A percentile compares a stretch with the other conserved stretches of the same genome.
These are phyloP conservation scores for Typhlichthys eigenmanni DNA, from an alignment of 2,797 vertebrate genomes.

Conservation along the genomic window DNA sequence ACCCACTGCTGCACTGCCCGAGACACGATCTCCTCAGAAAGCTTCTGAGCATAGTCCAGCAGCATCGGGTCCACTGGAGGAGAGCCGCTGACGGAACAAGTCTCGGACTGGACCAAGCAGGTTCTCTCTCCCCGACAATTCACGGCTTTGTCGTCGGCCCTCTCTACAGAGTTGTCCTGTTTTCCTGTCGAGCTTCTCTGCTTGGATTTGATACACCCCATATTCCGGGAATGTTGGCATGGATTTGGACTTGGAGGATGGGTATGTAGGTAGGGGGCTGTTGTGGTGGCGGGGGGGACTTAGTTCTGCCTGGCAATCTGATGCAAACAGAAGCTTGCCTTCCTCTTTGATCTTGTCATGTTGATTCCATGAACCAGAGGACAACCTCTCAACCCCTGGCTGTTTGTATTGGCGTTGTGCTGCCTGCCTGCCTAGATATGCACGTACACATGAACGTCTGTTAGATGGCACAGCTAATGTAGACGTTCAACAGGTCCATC, in stretches of 20 bases:
- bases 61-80: conserved; percentile 68
- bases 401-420: neutral
- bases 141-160: conserved; percentile 46
- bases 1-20: conserved; percentile 92
- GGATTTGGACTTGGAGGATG: conserved; percentile 20
- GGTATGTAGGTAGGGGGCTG: neutral
- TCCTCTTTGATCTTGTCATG: conserved; percentile 8
- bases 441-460: neutral
- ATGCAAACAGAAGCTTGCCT: neutral
- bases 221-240: conserved; percentile 75
- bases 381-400: conserved; percentile 4
- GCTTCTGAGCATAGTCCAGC: conserved; percentile 86
- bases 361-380: neutral
- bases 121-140: conserved; percentile 70
- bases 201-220: conserved; percentile 98
- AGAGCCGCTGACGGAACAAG: conserved; percentile 42
- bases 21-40: conserved; percentile 88
- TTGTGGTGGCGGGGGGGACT: neutral
- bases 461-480: neutral
- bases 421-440: neutral
- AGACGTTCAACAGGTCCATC: conserved; percentile 11
- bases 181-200: conserved; percentile 48
- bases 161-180: conserved; percentile 50
- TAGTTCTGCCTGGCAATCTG: neutral
- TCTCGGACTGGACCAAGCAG: conserved; percentile 63